Conservation (phyloP, 2,888 invertebrate species). For the Leptinotarsa rubiginosa region DNA sequence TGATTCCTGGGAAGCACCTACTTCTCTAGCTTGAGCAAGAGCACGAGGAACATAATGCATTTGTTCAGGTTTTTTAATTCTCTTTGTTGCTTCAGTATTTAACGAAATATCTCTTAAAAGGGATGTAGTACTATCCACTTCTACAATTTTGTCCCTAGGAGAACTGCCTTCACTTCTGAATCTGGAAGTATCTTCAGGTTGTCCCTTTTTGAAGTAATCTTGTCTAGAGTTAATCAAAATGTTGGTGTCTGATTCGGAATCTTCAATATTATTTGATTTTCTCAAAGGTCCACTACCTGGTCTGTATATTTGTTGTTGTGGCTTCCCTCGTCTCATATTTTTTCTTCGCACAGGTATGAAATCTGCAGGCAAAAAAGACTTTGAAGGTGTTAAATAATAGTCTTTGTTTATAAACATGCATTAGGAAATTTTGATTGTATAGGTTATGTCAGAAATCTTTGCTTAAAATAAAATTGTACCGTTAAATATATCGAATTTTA, state of each 20-base stretch:
- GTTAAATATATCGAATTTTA: neutral
- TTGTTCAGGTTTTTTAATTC: constrained; percentile 69
- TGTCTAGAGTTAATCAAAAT: constrained; percentile 54
- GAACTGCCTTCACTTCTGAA: constrained; percentile 56
- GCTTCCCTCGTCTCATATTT: constrained; percentile 72
- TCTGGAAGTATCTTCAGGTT: constrained; percentile 47
- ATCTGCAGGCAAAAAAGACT: constrained; percentile 42
- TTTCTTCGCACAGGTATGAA: constrained; percentile 47
- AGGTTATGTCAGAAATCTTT: constrained; percentile 51
- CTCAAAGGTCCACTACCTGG: constrained; percentile 82
- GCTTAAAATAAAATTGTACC: neutral
- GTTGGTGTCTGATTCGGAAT: constrained; percentile 67
- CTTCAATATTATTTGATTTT: constrained; percentile 74
- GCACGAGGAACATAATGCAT: constrained; percentile 67
- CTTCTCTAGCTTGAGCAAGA: constrained; percentile 53
- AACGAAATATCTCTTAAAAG: constrained; percentile 51
- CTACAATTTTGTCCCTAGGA: constrained; percentile 56
- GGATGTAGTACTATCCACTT: constrained; percentile 49
- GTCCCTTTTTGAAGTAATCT: constrained; percentile 46
- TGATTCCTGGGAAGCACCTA: constrained; percentile 41
- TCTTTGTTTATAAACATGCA: constrained; percentile 57
- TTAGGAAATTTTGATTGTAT: constrained; percentile 31
- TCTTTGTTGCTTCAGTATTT: constrained; percentile 43
- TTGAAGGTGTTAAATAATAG: constrained; percentile 33
- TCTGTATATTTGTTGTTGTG: constrained; percentile 78